phyloP scores from a whole-genome alignment of 2,113 vertebrate species.

The Mola mola region DNA sequence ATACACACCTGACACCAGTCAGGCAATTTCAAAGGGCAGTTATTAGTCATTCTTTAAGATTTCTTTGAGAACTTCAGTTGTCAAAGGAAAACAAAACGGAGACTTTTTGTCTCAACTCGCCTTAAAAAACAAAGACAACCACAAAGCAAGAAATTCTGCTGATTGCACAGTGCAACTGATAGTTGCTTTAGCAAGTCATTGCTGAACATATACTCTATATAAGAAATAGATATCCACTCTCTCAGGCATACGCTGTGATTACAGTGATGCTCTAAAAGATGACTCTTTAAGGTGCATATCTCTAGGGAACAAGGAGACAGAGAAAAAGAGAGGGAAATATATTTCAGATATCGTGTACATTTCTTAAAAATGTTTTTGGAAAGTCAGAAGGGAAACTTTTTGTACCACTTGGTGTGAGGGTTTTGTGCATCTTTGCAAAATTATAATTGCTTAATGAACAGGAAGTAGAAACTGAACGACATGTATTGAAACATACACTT shows the following conservation, averaged over 20 bases:
- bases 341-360: constrained; percentile 44
- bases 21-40: constrained; percentile 40
- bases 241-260: constrained; percentile 39
- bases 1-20: constrained; percentile 21
- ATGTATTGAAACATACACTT: constrained; percentile 18
- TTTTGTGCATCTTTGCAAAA: constrained; percentile 54
- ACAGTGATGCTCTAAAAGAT: constrained; percentile 57
- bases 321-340: constrained; percentile 37
- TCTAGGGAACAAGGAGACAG: constrained; percentile 39
- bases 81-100: constrained; percentile 17
- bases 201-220: constrained; percentile 62
- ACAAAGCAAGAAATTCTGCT: constrained; percentile 45
- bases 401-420: constrained; percentile 60
- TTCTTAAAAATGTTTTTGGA: constrained; percentile 41
- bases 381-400: constrained; percentile 42
- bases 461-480: constrained; percentile 17
- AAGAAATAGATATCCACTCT: constrained; percentile 51
- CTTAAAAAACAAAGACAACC: constrained; percentile 35
- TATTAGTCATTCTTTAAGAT: constrained; percentile 40
- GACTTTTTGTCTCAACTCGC: constrained; percentile 16
- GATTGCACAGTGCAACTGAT: constrained; percentile 71
- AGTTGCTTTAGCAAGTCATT: constrained; percentile 52
- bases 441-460: constrained; percentile 14
- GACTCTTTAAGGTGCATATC: constrained; percentile 70
- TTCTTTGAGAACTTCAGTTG: constrained; percentile 33